Percentiles rank a stretch among this genome's conserved stretches.
Evolutionary conservation across 2,888 invertebrate species (phyloP).

Genomic region (Autographa pulchrina): DNA sequence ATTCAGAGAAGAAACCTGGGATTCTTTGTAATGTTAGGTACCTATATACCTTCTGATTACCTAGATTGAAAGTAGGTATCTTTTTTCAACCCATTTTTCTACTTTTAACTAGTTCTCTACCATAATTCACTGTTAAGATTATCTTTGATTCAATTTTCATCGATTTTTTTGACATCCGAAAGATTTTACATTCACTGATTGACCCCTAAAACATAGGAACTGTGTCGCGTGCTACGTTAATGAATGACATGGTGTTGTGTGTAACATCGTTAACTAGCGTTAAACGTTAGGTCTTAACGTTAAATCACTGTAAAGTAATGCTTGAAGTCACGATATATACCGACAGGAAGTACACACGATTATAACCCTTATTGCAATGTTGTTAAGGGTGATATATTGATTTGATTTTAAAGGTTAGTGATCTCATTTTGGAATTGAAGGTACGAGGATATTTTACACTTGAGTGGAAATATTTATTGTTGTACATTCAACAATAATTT

Average conservation of each 20-base stretch:
- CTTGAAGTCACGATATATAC: constrained; percentile 70
- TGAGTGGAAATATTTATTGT: too few relatives aligned
- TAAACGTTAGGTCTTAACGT: constrained; percentile 67
- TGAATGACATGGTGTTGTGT: constrained; percentile 65
- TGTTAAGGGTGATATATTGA: background rate
- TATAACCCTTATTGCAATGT: constrained; percentile 20
- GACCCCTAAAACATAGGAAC: constrained; percentile 57
- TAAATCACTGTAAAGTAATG: constrained; percentile 75
- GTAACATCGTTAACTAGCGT: constrained; percentile 69
- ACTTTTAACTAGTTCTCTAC: too few relatives aligned
- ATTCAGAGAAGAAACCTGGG: too few relatives aligned
- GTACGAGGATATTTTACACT: background rate
- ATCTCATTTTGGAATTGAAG: constrained; percentile 22
- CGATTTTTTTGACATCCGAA: background rate
- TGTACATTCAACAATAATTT: too few relatives aligned
- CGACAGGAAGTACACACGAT: constrained; percentile 53
- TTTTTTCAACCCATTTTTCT: too few relatives aligned
- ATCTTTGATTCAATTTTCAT: background rate
- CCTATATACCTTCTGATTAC: too few relatives aligned
- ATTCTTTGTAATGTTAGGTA: too few relatives aligned
- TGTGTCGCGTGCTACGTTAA: constrained; percentile 71
- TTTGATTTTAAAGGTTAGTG: constrained; percentile 12
- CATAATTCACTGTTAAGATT: too few relatives aligned
- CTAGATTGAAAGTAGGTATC: too few relatives aligned
- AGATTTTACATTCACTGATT: background rate